Evolutionary conservation across 2,888 invertebrate species (phyloP), one percentile per base, ranked within the genome.

Genomic region (Beris morrisii): DNA sequence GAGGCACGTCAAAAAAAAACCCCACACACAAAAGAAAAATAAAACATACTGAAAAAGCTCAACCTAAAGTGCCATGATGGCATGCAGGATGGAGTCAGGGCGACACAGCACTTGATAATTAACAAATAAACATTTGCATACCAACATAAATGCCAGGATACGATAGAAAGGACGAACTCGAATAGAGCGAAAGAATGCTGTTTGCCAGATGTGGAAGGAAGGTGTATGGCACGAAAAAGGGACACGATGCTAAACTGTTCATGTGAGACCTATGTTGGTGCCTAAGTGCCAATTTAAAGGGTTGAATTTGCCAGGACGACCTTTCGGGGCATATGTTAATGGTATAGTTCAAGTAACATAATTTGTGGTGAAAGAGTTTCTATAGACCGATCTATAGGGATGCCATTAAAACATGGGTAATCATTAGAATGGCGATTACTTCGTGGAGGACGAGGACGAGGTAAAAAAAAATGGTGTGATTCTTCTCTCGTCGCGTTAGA

Each of bases 101-200:
- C 58, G 46, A 48, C 58, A 59, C 45, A 59, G 48, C 58, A 59
- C 58, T 59, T 59, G 58, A 46, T 59, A 61, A 61, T 52, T 61
- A 61, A 61, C 50, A 61, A 61, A 61, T 61, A 61, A 61, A 61
- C 61, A 61, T 61, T 61, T 52, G 61, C 61, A 61, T 61, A 38
- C 43, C 9, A 61, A 38, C 50, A 52, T 43, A 22, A 22, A 32
- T 13, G 12, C 28, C 44, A 9, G 12, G 13, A 6, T 30, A 12
- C 46, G 9, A 9, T 11, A 48, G 52, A 15, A 52, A 38, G 13
- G 32, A 11, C 22, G 28, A 6, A 12, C 45, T n/a, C 5, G 28
- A 46, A 44, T 28, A 15, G 50, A 4, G 6, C 15, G 11, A 31
- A 22, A 22, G 22, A 22, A 22, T 22, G 22, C 22, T 22, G 22